phyloP scores from a whole-genome alignment of 1,140 invertebrate species.

The Bombus turneri region DNA sequence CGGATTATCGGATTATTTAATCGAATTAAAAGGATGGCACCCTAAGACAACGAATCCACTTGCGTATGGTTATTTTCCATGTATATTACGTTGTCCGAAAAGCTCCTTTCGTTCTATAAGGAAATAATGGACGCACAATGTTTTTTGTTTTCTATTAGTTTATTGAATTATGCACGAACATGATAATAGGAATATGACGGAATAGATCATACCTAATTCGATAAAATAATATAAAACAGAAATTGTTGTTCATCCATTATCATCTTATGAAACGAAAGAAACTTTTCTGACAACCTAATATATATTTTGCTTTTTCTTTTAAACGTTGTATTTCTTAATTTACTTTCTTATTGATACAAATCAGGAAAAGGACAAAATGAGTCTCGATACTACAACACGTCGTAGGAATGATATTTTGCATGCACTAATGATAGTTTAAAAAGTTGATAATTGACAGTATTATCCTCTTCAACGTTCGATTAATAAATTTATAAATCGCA shows the following conservation, averaged over 20 bases:
- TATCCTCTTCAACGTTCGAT: conserved; percentile 48
- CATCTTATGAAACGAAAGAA: too few species aligned
- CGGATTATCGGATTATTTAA: conserved; percentile 62
- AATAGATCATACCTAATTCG: too few species aligned
- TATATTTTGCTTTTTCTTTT: neutral
- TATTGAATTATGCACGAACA: too few species aligned
- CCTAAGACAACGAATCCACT: conserved; percentile 12
- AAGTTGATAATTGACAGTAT: conserved; percentile 37
- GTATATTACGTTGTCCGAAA: neutral
- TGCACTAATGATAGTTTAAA: conserved; percentile 45
- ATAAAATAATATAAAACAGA: too few species aligned
- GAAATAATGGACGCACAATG: too few species aligned
- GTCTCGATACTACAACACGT: neutral
- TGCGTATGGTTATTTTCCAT: conserved; percentile 18
- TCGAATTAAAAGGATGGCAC: conserved; percentile 58
- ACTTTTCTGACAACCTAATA: too few species aligned
- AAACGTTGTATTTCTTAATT: neutral
- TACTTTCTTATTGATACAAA: too few species aligned
- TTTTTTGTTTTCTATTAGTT: too few species aligned
- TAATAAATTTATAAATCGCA: conserved; percentile 65
- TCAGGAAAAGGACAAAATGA: neutral
- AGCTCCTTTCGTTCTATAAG: too few species aligned
- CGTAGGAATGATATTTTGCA: neutral
- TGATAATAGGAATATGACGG: too few species aligned
- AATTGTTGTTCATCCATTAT: too few species aligned